These are phyloP conservation scores for Aldabrachelys gigantea DNA, from an alignment of 2,113 vertebrate genomes.

Conservation along the genomic window DNA sequence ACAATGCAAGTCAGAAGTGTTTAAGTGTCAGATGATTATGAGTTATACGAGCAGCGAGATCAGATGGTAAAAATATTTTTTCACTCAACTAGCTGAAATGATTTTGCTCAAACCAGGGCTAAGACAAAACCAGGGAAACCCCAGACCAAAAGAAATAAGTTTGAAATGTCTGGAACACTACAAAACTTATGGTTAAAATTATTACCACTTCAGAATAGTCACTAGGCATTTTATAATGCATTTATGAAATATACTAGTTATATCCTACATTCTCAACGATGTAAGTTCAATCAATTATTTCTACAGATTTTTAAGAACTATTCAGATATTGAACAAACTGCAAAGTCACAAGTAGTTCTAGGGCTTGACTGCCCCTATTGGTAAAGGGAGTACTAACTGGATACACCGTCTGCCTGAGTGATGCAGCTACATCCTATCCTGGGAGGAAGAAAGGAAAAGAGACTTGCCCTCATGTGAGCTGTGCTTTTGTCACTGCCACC, in stretches of 20 bases:
- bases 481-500: not conserved
- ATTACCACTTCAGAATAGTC: not conserved
- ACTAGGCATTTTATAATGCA: not conserved
- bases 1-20: not conserved
- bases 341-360: not conserved
- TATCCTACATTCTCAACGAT: not conserved
- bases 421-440: not conserved
- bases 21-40: not conserved
- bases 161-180: not conserved
- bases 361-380: too few species aligned
- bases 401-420: not conserved
- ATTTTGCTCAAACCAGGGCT: not conserved
- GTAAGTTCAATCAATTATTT: not conserved
- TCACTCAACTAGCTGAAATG: not conserved
- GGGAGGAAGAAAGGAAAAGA: not conserved
- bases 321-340: not conserved
- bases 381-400: not conserved
- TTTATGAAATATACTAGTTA: not conserved
- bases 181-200: not conserved
- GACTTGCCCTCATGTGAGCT: fast-evolving
- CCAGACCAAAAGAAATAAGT: not conserved
- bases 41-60: not conserved
- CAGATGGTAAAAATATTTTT: not conserved
- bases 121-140: not conserved
- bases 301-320: fast-evolving